Conservation (phyloP, 2,113 vertebrate species). For the Oryzias melastigma region DNA sequence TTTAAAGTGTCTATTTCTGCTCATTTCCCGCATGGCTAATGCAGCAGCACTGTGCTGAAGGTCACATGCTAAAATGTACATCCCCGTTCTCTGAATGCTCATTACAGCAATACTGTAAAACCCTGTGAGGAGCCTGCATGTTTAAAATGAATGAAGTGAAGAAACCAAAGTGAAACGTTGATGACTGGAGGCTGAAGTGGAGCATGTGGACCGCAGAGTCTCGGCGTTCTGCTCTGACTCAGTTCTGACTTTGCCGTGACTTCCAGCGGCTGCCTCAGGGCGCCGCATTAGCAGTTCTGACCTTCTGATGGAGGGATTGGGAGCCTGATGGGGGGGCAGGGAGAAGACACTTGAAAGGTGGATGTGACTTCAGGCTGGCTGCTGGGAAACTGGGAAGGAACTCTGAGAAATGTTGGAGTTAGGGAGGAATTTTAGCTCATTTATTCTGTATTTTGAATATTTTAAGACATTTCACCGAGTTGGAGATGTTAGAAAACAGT, state of each 20-base stretch:
- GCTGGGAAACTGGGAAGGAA: background rate
- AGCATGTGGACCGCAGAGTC: background rate
- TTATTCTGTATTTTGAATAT: background rate
- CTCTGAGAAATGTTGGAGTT: slow-evolving; percentile 8
- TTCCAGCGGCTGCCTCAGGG: slow-evolving; percentile 20
- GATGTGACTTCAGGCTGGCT: slow-evolving; percentile 35
- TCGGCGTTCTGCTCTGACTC: slow-evolving; percentile 3
- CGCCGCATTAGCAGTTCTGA: slow-evolving; percentile 34
- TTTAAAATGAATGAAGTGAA: background rate
- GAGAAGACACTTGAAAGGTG: slow-evolving; percentile 35
- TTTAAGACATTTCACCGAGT: background rate
- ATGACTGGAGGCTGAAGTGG: background rate
- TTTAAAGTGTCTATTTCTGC: background rate
- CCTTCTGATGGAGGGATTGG: slow-evolving; percentile 25
- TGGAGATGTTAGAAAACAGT: too few relatives aligned
- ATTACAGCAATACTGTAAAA: too few relatives aligned
- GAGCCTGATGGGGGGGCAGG: slow-evolving; percentile 16
- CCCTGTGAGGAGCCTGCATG: too few relatives aligned
- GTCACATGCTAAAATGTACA: background rate
- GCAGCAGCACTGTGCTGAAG: slow-evolving; percentile 10
- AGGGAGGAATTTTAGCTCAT: background rate
- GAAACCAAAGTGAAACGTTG: background rate
- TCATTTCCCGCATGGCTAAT: background rate
- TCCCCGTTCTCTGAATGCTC: too few relatives aligned
- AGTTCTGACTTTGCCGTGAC: slow-evolving; percentile 55